Evolutionary conservation across 2,113 vertebrate genomes (phyloP).

Genomic region (Holacanthus passer): DNA sequence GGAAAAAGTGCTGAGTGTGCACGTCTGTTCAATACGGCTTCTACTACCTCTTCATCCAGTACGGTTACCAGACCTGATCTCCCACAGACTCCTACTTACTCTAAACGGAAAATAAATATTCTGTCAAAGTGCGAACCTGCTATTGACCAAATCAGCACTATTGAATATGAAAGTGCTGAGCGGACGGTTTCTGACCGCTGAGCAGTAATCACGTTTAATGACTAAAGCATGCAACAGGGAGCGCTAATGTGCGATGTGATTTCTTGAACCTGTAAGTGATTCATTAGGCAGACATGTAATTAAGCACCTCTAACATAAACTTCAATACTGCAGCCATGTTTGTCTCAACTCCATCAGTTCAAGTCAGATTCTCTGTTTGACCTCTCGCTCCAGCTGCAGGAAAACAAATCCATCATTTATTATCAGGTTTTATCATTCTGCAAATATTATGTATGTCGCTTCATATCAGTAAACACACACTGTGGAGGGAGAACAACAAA

Average conservation of each 20-base stretch:
- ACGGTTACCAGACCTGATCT: neutral
- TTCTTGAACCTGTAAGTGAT: conserved; percentile 26
- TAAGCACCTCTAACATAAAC: conserved; percentile 12
- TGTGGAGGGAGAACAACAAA: conserved; percentile 32
- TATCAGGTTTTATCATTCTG: conserved; percentile 24
- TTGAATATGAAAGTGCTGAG: conserved; percentile 47
- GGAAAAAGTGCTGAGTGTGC: neutral
- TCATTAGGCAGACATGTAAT: conserved; percentile 10
- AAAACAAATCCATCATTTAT: conserved; percentile 28
- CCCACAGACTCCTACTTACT: neutral
- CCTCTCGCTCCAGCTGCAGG: conserved; percentile 3
- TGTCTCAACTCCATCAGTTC: neutral
- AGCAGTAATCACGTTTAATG: conserved; percentile 30
- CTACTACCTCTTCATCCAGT: neutral
- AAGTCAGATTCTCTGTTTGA: conserved; percentile 9
- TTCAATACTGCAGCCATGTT: neutral
- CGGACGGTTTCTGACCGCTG: conserved; percentile 9
- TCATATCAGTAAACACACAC: conserved; percentile 39
- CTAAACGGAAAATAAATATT: neutral
- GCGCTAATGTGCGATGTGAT: neutral
- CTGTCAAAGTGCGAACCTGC: conserved; percentile 8
- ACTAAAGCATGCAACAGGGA: conserved; percentile 20
- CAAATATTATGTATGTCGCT: conserved; percentile 44
- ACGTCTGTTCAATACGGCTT: neutral
- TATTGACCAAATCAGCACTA: conserved; percentile 26